These are phyloP conservation scores for Caretta caretta DNA, from an alignment of 2,113 vertebrate genomes.

Conservation along the genomic window DNA sequence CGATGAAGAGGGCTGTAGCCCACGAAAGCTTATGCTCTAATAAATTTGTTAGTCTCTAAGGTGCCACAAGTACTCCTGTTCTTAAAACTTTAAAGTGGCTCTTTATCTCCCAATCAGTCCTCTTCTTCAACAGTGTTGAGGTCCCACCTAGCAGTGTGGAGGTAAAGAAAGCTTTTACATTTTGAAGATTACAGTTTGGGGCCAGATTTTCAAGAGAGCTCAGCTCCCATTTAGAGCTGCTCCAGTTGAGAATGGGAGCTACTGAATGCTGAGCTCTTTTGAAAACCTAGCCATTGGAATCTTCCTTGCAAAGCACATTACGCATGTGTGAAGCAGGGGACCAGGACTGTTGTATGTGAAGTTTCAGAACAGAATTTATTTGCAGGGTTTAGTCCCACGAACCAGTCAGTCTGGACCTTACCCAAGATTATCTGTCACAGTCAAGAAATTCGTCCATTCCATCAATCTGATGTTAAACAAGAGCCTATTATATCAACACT, in stretches of 20 bases:
- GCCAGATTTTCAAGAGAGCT: not conserved
- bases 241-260: not conserved
- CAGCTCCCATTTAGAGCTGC: not conserved
- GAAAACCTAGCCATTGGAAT: not conserved
- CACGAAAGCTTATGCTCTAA: no score
- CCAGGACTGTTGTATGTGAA: not conserved
- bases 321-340: not conserved
- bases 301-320: not conserved
- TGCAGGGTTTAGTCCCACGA: not conserved
- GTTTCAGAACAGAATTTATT: not conserved
- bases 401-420: not conserved
- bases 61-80: no score
- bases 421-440: not conserved
- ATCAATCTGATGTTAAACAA: not conserved
- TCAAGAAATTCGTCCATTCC: not conserved
- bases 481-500: not conserved
- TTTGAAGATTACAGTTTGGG: not conserved
- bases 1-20: no score
- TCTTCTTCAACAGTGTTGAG: not conserved
- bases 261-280: not conserved
- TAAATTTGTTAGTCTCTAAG: no score
- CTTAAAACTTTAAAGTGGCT: not conserved
- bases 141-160: not conserved
- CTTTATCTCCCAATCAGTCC: not conserved
- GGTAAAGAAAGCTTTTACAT: rapidly evolving